Base-by-base conservation (phyloP, 2,888 invertebrate species). In the Dryomyza anilis region DNA sequence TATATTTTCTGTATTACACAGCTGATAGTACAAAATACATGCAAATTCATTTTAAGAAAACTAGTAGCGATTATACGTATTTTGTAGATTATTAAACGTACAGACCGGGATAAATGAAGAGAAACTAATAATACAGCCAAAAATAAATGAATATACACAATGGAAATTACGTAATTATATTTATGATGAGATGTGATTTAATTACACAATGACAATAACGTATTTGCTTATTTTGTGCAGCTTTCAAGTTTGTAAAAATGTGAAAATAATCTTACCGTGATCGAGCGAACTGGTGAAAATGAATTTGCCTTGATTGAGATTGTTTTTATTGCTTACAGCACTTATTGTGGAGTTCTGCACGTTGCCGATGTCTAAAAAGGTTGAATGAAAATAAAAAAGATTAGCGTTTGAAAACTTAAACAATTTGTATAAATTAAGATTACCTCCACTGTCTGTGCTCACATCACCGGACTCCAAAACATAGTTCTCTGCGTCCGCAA, bases 401-500 rank as follows among this genome's bases (percentile, higher is more conserved):
- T n/a, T n/a, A n/a, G n/a, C n/a, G n/a, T n/a, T n/a, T n/a, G n/a
- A n/a, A n/a, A n/a, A n/a, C n/a, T 43, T n/a, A 8, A 43, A 53
- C n/a, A 36, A 48, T 1, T 48, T 56, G 3, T 14, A 16, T 27
- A 30, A 58, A 45, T 46, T 45, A 46, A n/a, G 21, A 27, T 61
- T 67, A 59, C 66, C 75, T 75, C 81, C 77, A 73, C 81, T 77
- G 76, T 81, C 72, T 70, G 80, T 71, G 43, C 84, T 79, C 62
- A 86, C 85, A 73, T 86, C 85, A 57, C 87, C 87, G 0, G 89
- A 89, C 79, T 90, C 89, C 71, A 91, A 83, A 63, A 91, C 90
- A 76, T 91, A 91, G 76, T 89, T 91, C 76, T 92, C 91, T n/a
- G 91, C 91, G 84, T 92, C 92, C 65, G 90, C 88, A 72, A 91